Evolutionary conservation across 2,888 invertebrate species (phyloP), one percentile per base, ranked within the genome.

Genomic region (Portevinia maculata): DNA sequence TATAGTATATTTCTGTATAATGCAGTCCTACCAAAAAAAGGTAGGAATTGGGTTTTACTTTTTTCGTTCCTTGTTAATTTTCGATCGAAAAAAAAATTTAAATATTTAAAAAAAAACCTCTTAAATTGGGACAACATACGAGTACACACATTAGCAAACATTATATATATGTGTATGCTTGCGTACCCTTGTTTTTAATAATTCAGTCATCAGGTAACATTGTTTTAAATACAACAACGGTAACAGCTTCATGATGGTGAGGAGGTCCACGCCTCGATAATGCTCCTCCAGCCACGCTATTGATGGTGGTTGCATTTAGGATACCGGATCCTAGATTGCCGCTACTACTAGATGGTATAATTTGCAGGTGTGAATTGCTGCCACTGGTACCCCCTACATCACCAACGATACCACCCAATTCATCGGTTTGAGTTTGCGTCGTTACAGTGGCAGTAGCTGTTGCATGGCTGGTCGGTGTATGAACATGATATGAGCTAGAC

Each of bases 201-300:
- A 88, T 89, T 90, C 90, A 91, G 89, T 91, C 89, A 89, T 91
- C 90, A 91, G 91, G 90, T 90, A 91, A 90, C 91, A 90, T 88
- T 90, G 91, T 91, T 90, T 91, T 90, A 89, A 90, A 91, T 87
- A 91, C 90, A 90, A 91, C 90, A 90, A 91, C 90, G 89, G 90
- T 91, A 89, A 92, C 90, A 89, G 90, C 90, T 86, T 90, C 89
- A 86, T 79, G 81, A 41, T 73, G 88, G 87, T 86, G 88, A 85
- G 85, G 84, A 85, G 48, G 78, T n/a, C 85, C 78, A 44, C 30
- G 83, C 34, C 78, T 71, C 17, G 76, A 46, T 30, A 74, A 24
- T 46, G 70, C 9, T 24, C 81, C 69, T 53, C 60, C 76, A 59
- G 59, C 50, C 73, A 70, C 48, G 59, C 57, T 84, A 65, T 57